A percentile compares a stretch with the other conserved stretches of the same genome.
phyloP scores from a whole-genome alignment of 2,888 invertebrate genomes.

The Eupeodes latifasciatus region DNA sequence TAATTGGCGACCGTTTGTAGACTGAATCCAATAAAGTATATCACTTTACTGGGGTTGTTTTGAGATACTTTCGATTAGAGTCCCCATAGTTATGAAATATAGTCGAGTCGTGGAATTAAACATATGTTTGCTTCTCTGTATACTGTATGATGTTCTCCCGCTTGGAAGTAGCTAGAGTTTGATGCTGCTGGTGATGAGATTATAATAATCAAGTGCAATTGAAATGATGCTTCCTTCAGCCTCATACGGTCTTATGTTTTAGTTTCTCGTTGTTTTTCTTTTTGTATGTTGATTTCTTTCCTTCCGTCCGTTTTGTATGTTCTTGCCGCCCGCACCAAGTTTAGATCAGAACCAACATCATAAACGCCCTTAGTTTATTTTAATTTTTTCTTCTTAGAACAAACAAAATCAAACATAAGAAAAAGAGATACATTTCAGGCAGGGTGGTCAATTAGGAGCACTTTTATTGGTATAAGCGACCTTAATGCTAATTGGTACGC shows the following conservation, averaged over 20 bases:
- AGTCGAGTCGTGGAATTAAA: not conserved
- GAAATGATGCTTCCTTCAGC: conserved; percentile 57
- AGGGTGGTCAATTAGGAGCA: conserved; percentile 50
- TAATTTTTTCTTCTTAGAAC: conserved; percentile 19
- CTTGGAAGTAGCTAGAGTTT: conserved; percentile 33
- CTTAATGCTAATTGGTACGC: conserved; percentile 22
- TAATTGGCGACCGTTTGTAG: conserved; percentile 70
- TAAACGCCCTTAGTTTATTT: not conserved
- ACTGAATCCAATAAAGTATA: conserved; percentile 68
- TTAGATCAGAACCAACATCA: not conserved
- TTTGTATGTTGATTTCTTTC: conserved; percentile 41
- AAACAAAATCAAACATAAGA: not conserved
- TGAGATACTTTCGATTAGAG: conserved; percentile 49
- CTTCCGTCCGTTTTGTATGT: conserved; percentile 36
- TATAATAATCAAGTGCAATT: conserved; percentile 68
- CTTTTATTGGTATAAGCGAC: conserved; percentile 22
- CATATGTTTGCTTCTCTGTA: conserved; percentile 3
- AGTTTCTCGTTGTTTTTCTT: conserved; percentile 24
- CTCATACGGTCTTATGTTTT: conserved; percentile 31
- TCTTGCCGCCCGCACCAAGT: conserved; percentile 3
- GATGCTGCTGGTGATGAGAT: conserved; percentile 68
- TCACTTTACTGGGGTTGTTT: conserved; percentile 61
- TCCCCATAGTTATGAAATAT: conserved; percentile 1
- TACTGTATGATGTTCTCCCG: conserved; percentile 21
- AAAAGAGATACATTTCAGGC: not conserved